phyloP scores from a whole-genome alignment of 2,797 vertebrate genomes.

The Aeoliscus strigatus region DNA sequence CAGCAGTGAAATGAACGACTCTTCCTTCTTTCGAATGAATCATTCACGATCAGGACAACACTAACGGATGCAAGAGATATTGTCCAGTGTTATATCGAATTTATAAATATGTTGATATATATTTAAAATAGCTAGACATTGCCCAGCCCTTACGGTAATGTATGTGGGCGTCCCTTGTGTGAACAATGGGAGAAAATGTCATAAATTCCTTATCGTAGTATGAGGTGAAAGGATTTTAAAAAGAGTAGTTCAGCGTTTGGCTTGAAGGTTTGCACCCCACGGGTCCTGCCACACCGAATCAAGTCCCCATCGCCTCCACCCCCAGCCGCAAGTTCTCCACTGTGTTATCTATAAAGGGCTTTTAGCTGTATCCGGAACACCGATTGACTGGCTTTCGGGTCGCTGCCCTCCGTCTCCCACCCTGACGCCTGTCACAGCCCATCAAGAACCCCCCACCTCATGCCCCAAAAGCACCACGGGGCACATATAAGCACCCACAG shows the following conservation, averaged over 20 bases:
- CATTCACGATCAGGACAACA: too few relatives aligned
- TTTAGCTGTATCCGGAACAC: constrained; percentile 36
- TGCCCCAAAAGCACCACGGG: constrained; percentile 17
- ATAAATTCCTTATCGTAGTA: too few relatives aligned
- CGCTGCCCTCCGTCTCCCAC: constrained; percentile 39
- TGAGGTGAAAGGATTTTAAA: too few relatives aligned
- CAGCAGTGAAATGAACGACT: too few relatives aligned
- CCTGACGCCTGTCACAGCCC: constrained; percentile 40
- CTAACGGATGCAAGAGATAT: too few relatives aligned
- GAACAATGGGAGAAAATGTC: too few relatives aligned
- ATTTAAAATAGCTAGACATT: too few relatives aligned
- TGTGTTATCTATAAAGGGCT: constrained; percentile 40
- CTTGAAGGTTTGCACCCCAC: neutral
- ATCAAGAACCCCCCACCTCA: constrained; percentile 30
- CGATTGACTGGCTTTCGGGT: constrained; percentile 45
- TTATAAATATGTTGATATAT: too few relatives aligned
- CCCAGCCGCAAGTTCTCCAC: constrained; percentile 5
- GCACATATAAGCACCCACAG: constrained; percentile 10
- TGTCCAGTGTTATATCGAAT: too few relatives aligned
- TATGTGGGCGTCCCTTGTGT: too few relatives aligned
- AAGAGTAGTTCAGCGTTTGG: neutral
- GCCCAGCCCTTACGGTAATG: too few relatives aligned
- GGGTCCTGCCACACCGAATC: constrained; percentile 11
- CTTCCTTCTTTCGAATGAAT: too few relatives aligned
- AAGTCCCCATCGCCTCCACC: constrained; percentile 5